A percentile compares a stretch with the other conserved stretches of the same genome.
These are phyloP conservation scores for Leptopilina myrica DNA, from an alignment of 2,888 invertebrate species.

Conservation along the genomic window DNA sequence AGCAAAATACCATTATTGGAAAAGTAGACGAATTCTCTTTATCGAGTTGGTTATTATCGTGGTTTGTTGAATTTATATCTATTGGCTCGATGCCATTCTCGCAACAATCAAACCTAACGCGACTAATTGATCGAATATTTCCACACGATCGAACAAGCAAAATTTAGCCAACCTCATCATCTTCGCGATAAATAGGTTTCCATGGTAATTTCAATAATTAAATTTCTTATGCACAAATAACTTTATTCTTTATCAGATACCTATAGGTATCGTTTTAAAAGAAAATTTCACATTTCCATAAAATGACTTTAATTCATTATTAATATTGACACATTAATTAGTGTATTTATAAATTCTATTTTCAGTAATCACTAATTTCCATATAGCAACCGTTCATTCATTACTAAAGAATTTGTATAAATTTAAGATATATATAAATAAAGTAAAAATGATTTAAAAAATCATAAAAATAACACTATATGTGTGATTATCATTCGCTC, in stretches of 20 bases:
- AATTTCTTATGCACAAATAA: not conserved
- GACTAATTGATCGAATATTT: slow-evolving; percentile 21
- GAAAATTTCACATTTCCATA: too few species aligned
- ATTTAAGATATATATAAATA: too few species aligned
- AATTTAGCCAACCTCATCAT: slow-evolving; percentile 12
- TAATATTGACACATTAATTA: too few species aligned
- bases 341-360: too few species aligned
- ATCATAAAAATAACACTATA: too few species aligned
- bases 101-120: slow-evolving; percentile 14
- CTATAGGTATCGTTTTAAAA: not conserved
- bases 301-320: too few species aligned
- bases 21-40: not conserved
- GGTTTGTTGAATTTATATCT: not conserved
- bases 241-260: slow-evolving; percentile 34
- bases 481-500: too few species aligned
- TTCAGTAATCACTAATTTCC: too few species aligned
- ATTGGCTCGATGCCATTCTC: slow-evolving; percentile 10
- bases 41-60: not conserved
- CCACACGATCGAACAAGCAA: slow-evolving; percentile 2
- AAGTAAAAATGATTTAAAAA: too few species aligned
- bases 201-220: not conserved
- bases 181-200: slow-evolving; percentile 1
- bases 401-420: too few species aligned
- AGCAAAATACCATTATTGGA: not conserved
- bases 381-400: too few species aligned